Evolutionary conservation across 2,888 invertebrate species (phyloP).

Genomic region (Temnothorax unifasciatus): DNA sequence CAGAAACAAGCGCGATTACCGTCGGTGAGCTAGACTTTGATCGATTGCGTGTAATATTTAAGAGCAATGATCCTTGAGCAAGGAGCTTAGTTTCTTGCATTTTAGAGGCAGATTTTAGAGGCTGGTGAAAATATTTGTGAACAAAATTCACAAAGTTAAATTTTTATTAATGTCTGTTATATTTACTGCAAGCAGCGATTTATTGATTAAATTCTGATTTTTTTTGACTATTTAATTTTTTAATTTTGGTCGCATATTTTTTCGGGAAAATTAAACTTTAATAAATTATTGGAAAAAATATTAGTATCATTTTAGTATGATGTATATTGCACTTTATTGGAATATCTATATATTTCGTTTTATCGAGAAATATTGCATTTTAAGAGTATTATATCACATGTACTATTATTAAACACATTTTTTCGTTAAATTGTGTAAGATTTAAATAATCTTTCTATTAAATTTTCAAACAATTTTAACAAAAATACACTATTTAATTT

Average conservation of each 20-base stretch:
- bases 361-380: constrained; percentile 28
- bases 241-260: neutral
- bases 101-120: neutral
- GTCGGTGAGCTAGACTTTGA: constrained; percentile 17
- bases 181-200: neutral
- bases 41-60: constrained; percentile 37
- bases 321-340: constrained; percentile 7
- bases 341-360: neutral
- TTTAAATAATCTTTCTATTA: neutral
- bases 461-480: neutral
- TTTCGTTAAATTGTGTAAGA: neutral
- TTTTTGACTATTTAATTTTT: neutral
- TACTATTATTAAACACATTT: constrained; percentile 6
- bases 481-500: neutral
- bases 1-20: constrained; percentile 41
- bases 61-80: constrained; percentile 14
- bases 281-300: constrained; percentile 3
- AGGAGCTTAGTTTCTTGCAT: constrained; percentile 5
- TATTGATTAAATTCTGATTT: neutral
- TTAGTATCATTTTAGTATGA: neutral
- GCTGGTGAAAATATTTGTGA: neutral
- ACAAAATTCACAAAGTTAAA: constrained; percentile 5
- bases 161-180: neutral
- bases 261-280: neutral
- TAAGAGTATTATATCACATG: neutral